A percentile compares a stretch with the other conserved stretches of the same genome.
phyloP scores from a whole-genome alignment of 2,888 invertebrate genomes.

The Gerris lacustris region DNA sequence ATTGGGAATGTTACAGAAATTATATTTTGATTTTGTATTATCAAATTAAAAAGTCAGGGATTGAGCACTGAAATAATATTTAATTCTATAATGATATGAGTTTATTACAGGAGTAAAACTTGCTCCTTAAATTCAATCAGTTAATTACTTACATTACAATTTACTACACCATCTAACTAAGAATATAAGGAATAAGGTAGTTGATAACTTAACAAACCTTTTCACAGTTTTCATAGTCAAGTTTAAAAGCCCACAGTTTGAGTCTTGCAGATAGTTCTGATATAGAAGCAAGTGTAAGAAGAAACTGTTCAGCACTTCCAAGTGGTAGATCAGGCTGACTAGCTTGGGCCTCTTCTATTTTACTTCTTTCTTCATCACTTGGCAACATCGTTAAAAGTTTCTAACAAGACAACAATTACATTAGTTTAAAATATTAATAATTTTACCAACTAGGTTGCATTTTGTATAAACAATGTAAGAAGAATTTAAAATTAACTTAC shows the following conservation, averaged over 20 bases:
- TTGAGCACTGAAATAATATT: too few relatives aligned
- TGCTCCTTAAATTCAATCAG: too few relatives aligned
- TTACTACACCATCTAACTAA: too few relatives aligned
- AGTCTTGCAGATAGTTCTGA: conserved; percentile 86
- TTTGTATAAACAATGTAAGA: neutral
- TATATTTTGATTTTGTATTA: too few relatives aligned
- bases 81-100: too few relatives aligned
- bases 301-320: conserved; percentile 95
- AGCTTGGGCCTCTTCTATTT: conserved; percentile 90
- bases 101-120: too few relatives aligned
- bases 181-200: too few relatives aligned
- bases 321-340: conserved; percentile 78
- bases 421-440: neutral
- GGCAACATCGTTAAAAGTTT: conserved; percentile 96
- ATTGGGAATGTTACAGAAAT: too few relatives aligned
- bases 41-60: too few relatives aligned
- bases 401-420: conserved; percentile 36
- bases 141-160: too few relatives aligned
- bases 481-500: conserved; percentile 35
- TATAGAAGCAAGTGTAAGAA: conserved; percentile 90
- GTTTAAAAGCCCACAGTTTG: conserved; percentile 94
- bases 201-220: conserved; percentile 42
- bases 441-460: neutral
- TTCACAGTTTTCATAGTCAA: conserved; percentile 95
- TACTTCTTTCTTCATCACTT: conserved; percentile 88